Evolutionary conservation across 2,113 vertebrate genomes (phyloP), one percentile per base, ranked within the genome.

Genomic region (Cavia porcellus): DNA sequence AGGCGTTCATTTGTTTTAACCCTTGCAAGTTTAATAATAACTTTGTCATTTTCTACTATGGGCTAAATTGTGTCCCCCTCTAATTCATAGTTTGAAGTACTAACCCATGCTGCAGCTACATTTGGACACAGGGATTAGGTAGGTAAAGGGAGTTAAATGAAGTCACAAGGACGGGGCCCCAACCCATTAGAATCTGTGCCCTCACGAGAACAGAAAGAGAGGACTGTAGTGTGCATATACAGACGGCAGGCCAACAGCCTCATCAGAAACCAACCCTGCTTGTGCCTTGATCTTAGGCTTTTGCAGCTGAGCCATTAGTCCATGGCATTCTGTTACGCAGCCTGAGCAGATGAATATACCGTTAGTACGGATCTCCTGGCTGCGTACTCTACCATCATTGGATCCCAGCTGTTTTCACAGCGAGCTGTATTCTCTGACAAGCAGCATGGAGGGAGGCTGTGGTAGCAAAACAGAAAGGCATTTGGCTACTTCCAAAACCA

Each of bases 401-500:
- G 57, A 13, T 52, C 25, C 50, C 38, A 61, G 0, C 8, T 55
- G 15, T 55, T 94, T 94, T 72, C 32, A 77, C 22, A 74, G n/a
- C 14, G 7, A 81, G 47, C 20, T 66, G 68, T 50, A 86, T 45
- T 86, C 61, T 79, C n/a, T 32, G 24, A 84, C 87, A 77, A 19
- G 28, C 38, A 20, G n/a, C 15, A 1, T 11, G 42, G 52, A 92
- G 52, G 45, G 7, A 79, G 66, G 32, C 32, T 66, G 10, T 24
- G 17, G 47, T 85, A 59, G 35, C 68, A 25, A 28, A n/a, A 8
- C 24, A 47, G 50, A 25, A 45, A 45, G 50, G 19, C 9, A 62
- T 45, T 12, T 85, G 64, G 59, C 35, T 74, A 32, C 61, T 95
- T 68, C 15, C 62, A 87, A 93, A 88, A 85, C 10, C n/a, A 55